Evolutionary conservation across 2,113 vertebrate species (phyloP), one percentile per base, ranked within the genome.

Genomic region (Tragelaphus strepsiceros): DNA sequence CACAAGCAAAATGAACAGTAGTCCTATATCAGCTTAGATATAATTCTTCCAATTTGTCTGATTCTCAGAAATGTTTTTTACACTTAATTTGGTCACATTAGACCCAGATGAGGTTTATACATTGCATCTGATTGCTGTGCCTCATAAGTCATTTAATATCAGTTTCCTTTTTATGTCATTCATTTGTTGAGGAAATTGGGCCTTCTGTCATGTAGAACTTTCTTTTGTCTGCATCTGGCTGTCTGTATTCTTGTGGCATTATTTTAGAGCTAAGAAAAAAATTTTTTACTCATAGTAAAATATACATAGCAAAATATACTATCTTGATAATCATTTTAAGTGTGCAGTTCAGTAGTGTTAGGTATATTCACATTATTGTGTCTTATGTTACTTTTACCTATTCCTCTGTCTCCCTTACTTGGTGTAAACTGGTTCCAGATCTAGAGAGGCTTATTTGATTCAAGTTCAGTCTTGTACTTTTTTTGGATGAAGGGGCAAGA

Each of bases 21-120:
- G 19, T 61, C 58, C 30, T 54, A 86, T 87, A 91, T 90, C 46
- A 62, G 11, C 58, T 74, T 82, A 64, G 10, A 35, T 49, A 77
- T 89, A 89, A 22, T 61, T 84, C 21, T 85, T 96, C 53, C 92
- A 4, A n/a, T 87, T 59, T 95, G 61, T 90, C 19, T 35, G 16
- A 74, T 89, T 80, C 35, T 97, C 46, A 88, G 24, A 95, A 94
- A 74, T 85, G 53, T 46, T 59, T 64, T 95, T 87, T 74, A 74
- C 0, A 17, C 3, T 78, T 89, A 28, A 39, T 87, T 95, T 91
- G 64, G 82, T 95, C 53, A 91, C 6, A 58, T 95, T 49, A 22
- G 49, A 62, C 53, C 59, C 80, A 92, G 54, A 39, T 24, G 77
- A 67, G 30, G 46, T 64, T 56, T 93, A 2, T 26, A 35, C 15